Evolutionary conservation across 2,888 invertebrate genomes (phyloP).

Genomic region (Lycia hirtaria): DNA sequence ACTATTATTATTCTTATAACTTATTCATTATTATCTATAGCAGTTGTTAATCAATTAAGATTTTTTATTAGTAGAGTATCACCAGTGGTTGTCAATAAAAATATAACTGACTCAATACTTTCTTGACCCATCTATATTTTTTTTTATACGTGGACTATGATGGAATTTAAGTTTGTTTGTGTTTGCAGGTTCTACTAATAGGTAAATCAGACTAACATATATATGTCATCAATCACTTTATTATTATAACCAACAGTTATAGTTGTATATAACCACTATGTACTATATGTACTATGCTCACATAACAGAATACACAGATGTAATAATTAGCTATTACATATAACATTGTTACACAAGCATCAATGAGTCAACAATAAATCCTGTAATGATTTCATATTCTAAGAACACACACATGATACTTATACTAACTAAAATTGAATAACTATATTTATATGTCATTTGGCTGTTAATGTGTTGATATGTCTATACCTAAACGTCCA

Average conservation of each 20-base stretch:
- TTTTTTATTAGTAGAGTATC: too few relatives aligned
- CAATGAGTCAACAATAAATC: constrained; percentile 16
- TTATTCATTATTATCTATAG: too few relatives aligned
- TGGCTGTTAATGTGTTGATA: not conserved
- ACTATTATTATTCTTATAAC: too few relatives aligned
- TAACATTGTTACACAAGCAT: constrained; percentile 12
- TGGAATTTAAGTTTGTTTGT: too few relatives aligned
- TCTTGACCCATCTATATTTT: too few relatives aligned
- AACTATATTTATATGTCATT: not conserved
- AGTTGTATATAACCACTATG: constrained; percentile 41
- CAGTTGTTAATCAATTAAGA: too few relatives aligned
- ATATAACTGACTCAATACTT: too few relatives aligned
- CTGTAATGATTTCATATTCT: not conserved
- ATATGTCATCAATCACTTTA: constrained; percentile 60
- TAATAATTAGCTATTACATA: constrained; percentile 23
- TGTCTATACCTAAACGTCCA: too few relatives aligned
- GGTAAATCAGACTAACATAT: constrained; percentile 9
- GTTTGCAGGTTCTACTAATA: too few relatives aligned
- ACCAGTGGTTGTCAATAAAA: too few relatives aligned
- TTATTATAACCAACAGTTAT: constrained; percentile 56
- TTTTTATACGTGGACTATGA: not conserved
- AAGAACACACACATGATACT: constrained; percentile 7
- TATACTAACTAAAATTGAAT: not conserved
- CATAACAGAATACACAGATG: constrained; percentile 29
- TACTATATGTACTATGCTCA: constrained; percentile 48